A percentile compares a stretch with the other conserved stretches of the same genome.
Evolutionary conservation across 2,797 vertebrate species (phyloP).

Genomic region (Squalus acanthias): DNA sequence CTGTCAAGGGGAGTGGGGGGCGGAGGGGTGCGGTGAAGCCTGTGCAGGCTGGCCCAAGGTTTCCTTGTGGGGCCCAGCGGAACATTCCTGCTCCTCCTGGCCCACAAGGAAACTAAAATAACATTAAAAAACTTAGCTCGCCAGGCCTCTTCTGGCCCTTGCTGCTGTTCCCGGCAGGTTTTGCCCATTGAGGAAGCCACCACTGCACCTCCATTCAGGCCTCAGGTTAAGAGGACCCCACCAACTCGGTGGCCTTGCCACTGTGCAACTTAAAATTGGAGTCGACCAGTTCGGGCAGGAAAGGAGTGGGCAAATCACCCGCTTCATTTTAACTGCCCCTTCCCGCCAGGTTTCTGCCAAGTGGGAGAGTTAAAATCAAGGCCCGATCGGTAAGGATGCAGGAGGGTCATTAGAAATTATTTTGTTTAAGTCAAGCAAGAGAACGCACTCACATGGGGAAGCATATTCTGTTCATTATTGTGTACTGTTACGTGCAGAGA

Average conservation of each 20-base stretch:
- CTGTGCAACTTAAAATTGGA: neutral
- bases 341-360: neutral
- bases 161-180: neutral
- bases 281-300: neutral
- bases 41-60: neutral
- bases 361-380: neutral
- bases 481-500: neutral
- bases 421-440: neutral
- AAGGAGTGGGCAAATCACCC: neutral
- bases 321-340: neutral
- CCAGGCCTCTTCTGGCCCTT: neutral
- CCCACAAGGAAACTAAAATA: neutral
- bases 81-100: no score
- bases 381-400: neutral
- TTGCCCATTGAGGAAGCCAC: neutral
- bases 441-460: neutral
- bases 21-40: no score
- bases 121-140: neutral
- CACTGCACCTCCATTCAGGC: neutral
- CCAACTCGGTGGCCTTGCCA: neutral
- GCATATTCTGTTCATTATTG: neutral
- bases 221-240: neutral
- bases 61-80: neutral
- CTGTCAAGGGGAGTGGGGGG: no score
- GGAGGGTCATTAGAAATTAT: neutral